Evolutionary conservation across 2,888 invertebrate species (phyloP).

Genomic region (Drosophila antonietae): DNA sequence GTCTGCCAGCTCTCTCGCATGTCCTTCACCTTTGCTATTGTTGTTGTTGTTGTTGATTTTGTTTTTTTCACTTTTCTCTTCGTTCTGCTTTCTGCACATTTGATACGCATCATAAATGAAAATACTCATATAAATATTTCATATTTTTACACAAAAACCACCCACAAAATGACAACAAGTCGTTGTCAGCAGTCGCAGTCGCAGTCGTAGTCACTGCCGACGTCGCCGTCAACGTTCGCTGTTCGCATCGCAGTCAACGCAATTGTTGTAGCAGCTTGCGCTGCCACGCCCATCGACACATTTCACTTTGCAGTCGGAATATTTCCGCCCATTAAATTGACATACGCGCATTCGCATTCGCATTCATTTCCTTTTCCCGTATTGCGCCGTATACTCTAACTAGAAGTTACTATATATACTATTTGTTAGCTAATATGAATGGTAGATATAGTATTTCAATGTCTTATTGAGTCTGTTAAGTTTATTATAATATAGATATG

Average conservation of each 20-base stretch:
- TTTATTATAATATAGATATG: no score
- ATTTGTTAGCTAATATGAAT: background rate
- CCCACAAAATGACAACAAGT: conserved; percentile 57
- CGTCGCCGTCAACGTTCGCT: conserved; percentile 7
- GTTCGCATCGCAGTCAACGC: background rate
- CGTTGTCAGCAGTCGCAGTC: conserved; percentile 1
- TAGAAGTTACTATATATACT: background rate
- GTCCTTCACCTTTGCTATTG: conserved; percentile 49
- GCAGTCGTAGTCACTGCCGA: background rate
- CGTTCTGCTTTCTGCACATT: conserved; percentile 64
- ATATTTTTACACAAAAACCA: conserved; percentile 64
- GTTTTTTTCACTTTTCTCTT: conserved; percentile 9
- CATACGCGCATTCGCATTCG: conserved; percentile 73
- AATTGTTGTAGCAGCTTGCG: conserved; percentile 28
- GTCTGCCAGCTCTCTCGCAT: conserved; percentile 9
- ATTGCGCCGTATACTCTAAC: conserved; percentile 4
- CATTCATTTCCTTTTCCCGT: conserved; percentile 66
- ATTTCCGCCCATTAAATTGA: conserved; percentile 81
- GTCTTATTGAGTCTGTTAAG: no score
- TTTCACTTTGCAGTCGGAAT: conserved; percentile 58
- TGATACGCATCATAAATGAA: conserved; percentile 80
- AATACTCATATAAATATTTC: conserved; percentile 80
- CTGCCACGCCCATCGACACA: conserved; percentile 33
- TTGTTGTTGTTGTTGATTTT: conserved; percentile 9
- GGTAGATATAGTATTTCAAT: background rate